These are phyloP conservation scores for Mesocentrotus franciscanus DNA, from an alignment of 53 echinoderm and acorn worm genomes.

Conservation along the genomic window DNA sequence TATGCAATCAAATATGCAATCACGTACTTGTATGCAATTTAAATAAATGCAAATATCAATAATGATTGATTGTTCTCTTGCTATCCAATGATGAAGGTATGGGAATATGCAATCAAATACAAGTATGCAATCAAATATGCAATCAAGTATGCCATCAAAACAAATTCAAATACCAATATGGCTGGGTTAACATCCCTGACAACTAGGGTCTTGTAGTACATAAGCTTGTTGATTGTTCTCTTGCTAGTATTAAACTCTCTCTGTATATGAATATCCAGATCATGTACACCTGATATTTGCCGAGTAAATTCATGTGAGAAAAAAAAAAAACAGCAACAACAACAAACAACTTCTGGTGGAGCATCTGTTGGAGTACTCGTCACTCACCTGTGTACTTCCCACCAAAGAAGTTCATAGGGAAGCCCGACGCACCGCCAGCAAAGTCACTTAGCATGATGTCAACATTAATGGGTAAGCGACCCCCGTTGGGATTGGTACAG, in stretches of 20 bases:
- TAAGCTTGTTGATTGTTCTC: conserved; percentile 66
- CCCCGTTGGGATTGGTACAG: conserved; percentile 98
- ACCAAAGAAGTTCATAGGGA: conserved; percentile 93
- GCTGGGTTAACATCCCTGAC: conserved; percentile 85
- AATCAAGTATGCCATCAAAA: not conserved
- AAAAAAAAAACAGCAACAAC: too few species aligned
- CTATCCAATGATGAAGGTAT: not conserved
- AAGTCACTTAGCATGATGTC: conserved; percentile 99
- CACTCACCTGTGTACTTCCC: conserved; percentile 94
- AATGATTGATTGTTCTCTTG: too few species aligned
- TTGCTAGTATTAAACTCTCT: too few species aligned
- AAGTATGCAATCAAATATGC: too few species aligned
- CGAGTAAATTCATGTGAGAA: too few species aligned
- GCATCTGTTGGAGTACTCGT: not conserved
- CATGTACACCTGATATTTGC: too few species aligned
- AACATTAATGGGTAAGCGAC: conserved; percentile 78
- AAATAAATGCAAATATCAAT: too few species aligned
- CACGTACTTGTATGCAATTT: not conserved
- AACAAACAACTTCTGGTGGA: too few species aligned
- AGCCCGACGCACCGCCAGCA: conserved; percentile 96
- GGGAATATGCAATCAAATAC: not conserved
- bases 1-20: not conserved
- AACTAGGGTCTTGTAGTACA: conserved; percentile 96
- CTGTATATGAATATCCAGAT: too few species aligned
- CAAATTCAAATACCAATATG: too few species aligned